Base-by-base conservation (phyloP, 2,797 vertebrate genomes). In the Phalloptychus januarius region DNA sequence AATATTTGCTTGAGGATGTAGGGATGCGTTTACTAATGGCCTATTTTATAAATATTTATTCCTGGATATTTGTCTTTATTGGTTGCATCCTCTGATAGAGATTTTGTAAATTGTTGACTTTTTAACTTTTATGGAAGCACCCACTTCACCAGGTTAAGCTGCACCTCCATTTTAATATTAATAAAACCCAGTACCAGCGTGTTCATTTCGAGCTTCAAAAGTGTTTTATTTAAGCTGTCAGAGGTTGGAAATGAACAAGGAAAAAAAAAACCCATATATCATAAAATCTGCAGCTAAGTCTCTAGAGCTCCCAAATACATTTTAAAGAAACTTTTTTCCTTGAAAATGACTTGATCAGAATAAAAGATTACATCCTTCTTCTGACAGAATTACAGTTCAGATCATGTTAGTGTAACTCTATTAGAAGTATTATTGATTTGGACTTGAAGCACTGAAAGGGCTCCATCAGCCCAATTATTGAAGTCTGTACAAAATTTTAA, bases 391-490 rank as follows among this genome's bases (percentile, higher is more conserved):
- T 31, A 6, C 31, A 20, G 15, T 36, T 63, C 16, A 33, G 18
- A 36, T 63, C 2, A 10, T 36, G 58, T 63, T 63, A 20, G 31
- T 36, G 31, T 63, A 36, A 36, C 58, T 63, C 31, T 20, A 20
- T 63, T 36, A 63, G 58, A 63, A 33, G 31, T 20, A 36, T 63
- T 63, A 63, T 36, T 63, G 58, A 63, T 36, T 36, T 63, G 58
- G 87, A 75, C 74, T 63, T 7, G 74, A 86, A 83, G 78, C 74
- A 50, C 67, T 84, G 73, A 74, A 81, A 81, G 76, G 71, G 63
- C 77, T 72, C 79, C 84, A 88, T 92, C 88, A 81, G 78, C 89
- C 83, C 76, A 83, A 81, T 85, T 87, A 90, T 88, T 85, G 78
- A 86, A 84, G 69, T 87, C 79, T 69, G 78, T 78, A 58, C 56